Evolutionary conservation across 2,888 invertebrate species (phyloP), one percentile per base, ranked within the genome.

Genomic region (Anorthoa munda): DNA sequence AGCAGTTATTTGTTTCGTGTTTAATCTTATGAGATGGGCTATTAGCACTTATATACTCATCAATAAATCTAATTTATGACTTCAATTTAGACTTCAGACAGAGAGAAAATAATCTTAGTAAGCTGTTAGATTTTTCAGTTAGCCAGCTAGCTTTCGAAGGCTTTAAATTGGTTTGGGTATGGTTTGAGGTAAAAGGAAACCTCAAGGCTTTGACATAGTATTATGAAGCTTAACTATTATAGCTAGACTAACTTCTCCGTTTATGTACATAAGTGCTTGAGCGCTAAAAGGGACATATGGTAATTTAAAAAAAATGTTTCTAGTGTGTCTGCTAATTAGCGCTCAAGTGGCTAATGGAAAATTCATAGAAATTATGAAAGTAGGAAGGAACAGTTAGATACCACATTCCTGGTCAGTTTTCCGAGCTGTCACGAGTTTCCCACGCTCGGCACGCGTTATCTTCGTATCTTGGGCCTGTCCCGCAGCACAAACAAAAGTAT

Each of bases 401-500:
- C 13, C 2, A 68, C 67, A 72, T 80, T 77, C 67, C 71, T 68
- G 72, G 77, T 69, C 69, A 81, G 70, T 75, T 84, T 85, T 81
- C 72, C 78, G 59, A 65, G 67, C 21, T 2, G 73, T 66, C 66
- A 66, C 58, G 58, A 18, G 60, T 79, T 89, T 89, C 89, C 80
- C 89, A 89, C 89, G 89, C 81, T 85, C 71, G 75, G 78, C 81
- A 69, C 71, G 80, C 80, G 82, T 86, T 87, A 88, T 89, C 87
- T 84, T 60, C 71, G 81, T 76, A 74, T 79, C 72, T 81, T 60
- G 72, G 82, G 77, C 71, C 81, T 69, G 80, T 75, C 85, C 79
- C 78, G 63, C 81, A 71, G 75, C 75, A 66, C 85, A 89, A 90
- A 90, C 89, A 90, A 90, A 87, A 87, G 85, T 87, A 89, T 88